These are phyloP conservation scores for Lingula anatina DNA, from an alignment of 2,888 invertebrate genomes.

Conservation along the genomic window DNA sequence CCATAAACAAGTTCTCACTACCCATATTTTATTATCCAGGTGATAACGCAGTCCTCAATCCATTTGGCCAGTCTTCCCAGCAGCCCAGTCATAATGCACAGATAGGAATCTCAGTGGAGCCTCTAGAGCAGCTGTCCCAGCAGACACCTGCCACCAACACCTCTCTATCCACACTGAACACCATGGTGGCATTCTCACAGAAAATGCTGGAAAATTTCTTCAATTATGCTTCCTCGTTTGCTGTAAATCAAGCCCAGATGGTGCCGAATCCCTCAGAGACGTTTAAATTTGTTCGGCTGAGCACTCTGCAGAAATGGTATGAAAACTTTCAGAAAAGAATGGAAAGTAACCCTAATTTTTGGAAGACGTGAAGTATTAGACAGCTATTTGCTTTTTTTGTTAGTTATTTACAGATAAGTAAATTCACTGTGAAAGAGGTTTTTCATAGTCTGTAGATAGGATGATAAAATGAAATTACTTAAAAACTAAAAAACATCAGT, in stretches of 20 bases:
- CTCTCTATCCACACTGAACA: conserved; percentile 34
- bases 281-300: conserved; percentile 83
- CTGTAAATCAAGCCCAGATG: conserved; percentile 74
- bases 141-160: conserved; percentile 52
- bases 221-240: conserved; percentile 88
- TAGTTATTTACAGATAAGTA: no score
- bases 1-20: no score
- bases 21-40: no score
- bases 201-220: conserved; percentile 91
- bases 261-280: conserved; percentile 71
- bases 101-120: conserved; percentile 88
- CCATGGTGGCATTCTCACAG: conserved; percentile 61
- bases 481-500: no score
- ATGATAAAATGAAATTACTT: no score
- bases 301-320: conserved; percentile 87
- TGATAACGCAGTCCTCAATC: conserved; percentile 1
- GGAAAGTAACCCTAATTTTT: conserved; percentile 87
- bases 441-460: no score
- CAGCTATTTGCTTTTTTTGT: no score
- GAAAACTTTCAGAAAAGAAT: conserved; percentile 84
- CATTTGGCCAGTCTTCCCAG: conserved; percentile 56
- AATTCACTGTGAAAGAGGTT: no score
- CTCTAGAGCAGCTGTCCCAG: conserved; percentile 58
- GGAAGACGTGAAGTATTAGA: no score
- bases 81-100: conserved; percentile 79